Base-by-base conservation (phyloP, 2,888 invertebrate species). In the Drosophila tanythrix region DNA sequence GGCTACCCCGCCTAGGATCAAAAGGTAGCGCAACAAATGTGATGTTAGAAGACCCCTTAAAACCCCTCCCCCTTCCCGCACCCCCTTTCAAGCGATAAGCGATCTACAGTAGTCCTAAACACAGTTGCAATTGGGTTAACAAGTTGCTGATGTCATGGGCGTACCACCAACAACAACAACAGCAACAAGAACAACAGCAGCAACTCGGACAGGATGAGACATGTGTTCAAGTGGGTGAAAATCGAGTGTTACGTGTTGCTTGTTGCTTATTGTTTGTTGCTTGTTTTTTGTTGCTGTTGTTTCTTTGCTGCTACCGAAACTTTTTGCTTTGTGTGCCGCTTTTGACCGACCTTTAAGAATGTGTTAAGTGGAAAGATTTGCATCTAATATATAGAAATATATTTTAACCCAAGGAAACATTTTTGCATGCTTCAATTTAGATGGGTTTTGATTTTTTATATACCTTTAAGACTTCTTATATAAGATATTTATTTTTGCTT, bases 141-240 rank as follows among this genome's bases (percentile, higher is more conserved):
- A 79, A 83, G 56, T 83, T 85, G 86, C 81, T 88, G 85, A 83
- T 84, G 84, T 85, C 85, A 85, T 84, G 83, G 87, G 84, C 84
- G 86, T 81, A 50, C 70, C 43, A 21, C 15, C 57, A 27, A 10
- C 61, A 50, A 25, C 56, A 61, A 31, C 43, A 36, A 3, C 10
- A 13, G 2, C 5, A 27, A 10, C 31, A 27, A 33, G 8, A 35
- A 0, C 36, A 7, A n/a, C 21, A 21, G 21, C 21, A 21, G 21
- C 25, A 46, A 21, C 21, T 46, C 21, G 40, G 25, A 40, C 55
- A 73, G 55, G 70, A 70, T 70, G 70, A 62, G 33, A 43, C 61
- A 36, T 70, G 33, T 65, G 66, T 57, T 62, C 56, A 55, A 70
- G 74, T 79, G 82, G 82, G 84, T 83, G 82, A 70, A 38, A 55